Evolutionary conservation across 2,113 vertebrate species (phyloP).

Genomic region (Epinephelus lanceolatus): DNA sequence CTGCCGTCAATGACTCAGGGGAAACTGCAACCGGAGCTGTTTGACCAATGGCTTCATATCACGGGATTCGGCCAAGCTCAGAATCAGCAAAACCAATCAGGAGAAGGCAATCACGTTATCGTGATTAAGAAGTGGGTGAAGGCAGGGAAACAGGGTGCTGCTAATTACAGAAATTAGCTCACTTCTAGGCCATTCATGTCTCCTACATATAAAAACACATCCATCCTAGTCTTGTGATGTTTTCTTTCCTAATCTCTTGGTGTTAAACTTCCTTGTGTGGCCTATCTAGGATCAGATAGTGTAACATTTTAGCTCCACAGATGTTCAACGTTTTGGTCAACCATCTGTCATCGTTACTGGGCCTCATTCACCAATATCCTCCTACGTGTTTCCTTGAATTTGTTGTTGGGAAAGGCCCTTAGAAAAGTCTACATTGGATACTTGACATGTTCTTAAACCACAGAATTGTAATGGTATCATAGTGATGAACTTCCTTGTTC

Average conservation of each 20-base stretch:
- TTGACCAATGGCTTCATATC: constrained; percentile 50
- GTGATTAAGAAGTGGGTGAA: not conserved
- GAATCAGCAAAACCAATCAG: constrained; percentile 32
- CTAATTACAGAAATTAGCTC: constrained; percentile 23
- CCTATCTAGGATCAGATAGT: not conserved
- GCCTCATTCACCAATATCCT: too few species aligned
- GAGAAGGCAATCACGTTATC: not conserved
- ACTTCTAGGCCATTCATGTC: not conserved
- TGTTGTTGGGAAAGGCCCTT: too few species aligned
- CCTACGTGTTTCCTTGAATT: too few species aligned
- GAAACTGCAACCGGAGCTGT: constrained; percentile 35
- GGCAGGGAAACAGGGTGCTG: not conserved
- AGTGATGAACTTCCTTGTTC: too few species aligned
- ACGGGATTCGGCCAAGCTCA: constrained; percentile 14
- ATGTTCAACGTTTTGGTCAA: constrained; percentile 9
- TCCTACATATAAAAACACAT: not conserved
- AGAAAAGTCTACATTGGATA: too few species aligned
- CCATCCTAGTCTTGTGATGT: not conserved
- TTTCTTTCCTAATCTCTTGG: not conserved
- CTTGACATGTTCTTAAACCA: too few species aligned
- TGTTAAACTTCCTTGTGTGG: not conserved
- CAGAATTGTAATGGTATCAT: too few species aligned
- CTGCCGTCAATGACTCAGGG: constrained; percentile 56
- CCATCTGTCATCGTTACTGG: not conserved
- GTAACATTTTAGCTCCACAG: not conserved